Base-by-base conservation (phyloP, 2,888 invertebrate genomes). In the Trachelus troglodyta region DNA sequence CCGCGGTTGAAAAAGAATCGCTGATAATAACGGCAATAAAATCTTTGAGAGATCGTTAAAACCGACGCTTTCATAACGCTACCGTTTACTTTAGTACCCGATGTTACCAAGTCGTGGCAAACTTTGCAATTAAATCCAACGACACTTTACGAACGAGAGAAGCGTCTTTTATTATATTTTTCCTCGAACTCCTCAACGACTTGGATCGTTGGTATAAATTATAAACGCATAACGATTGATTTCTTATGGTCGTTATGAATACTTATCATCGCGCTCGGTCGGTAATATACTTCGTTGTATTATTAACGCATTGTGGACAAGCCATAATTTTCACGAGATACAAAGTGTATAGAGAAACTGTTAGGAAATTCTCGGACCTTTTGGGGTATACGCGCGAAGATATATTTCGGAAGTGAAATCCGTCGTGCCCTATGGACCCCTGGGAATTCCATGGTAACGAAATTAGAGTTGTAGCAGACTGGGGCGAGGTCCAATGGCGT, bases 401-500 rank as follows among this genome's bases (percentile, higher is more conserved):
- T 34, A 71, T 23, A 34, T 71, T 71, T 71, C 33, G 34, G 71
- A 71, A 71, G 71, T 71, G 71, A 71, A 34, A 71, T 71, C 71
- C 71, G 71, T 71, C 34, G 31, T 71, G 34, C 33, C 71, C 12
- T 2, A 23, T 56, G 71, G 83, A 83, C 84, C 82, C 83, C 75
- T 81, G 85, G 83, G 85, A 87, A 79, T 56, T 56, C 9, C 75
- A 79, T 81, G 79, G 80, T 85, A 89, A 88, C 87, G 86, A 88
- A 88, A 87, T 87, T 87, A 87, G 86, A 88, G 85, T 87, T 87
- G 83, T 85, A 81, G 85, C 78, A 82, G 84, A 83, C 84, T 83
- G 83, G 83, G 83, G 82, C 82, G 75, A 84, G 83, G 82, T 84
- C 80, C 79, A 81, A 81, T 81, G 82, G 74, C 81, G 80, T 79